Percentiles rank a stretch among this genome's conserved stretches.
phyloP scores from a whole-genome alignment of 1,140 invertebrate genomes.

The Drosophila asahinai region DNA sequence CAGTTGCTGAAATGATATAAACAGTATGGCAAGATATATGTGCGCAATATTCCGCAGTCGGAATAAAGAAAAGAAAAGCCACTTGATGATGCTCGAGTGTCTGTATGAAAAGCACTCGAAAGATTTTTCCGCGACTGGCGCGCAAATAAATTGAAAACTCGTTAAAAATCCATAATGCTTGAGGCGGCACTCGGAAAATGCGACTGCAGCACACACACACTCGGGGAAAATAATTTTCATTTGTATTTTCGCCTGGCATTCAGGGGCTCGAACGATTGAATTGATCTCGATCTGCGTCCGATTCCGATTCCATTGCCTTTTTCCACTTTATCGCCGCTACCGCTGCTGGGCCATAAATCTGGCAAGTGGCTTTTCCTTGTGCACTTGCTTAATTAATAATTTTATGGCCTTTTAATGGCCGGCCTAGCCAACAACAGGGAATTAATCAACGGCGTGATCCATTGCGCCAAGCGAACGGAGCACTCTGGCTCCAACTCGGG shows the following conservation, averaged over 20 bases:
- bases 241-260: constrained; percentile 19
- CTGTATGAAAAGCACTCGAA: constrained; percentile 83
- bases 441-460: constrained; percentile 75
- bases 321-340: constrained; percentile 50
- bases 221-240: constrained; percentile 15
- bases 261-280: constrained; percentile 3
- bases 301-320: not conserved
- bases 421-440: constrained; percentile 61
- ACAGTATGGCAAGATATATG: constrained; percentile 25
- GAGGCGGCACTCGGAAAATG: constrained; percentile 57
- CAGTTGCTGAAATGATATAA: constrained; percentile 37
- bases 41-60: constrained; percentile 21
- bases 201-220: constrained; percentile 19
- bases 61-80: constrained; percentile 53
- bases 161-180: constrained; percentile 85
- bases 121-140: constrained; percentile 70
- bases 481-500: not conserved
- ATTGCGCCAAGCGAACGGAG: constrained; percentile 30
- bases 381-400: constrained; percentile 84
- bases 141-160: constrained; percentile 84
- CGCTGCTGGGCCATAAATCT: constrained; percentile 64
- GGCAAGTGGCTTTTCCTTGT: constrained; percentile 73
- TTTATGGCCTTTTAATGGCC: constrained; percentile 84
- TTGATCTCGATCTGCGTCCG: constrained; percentile 17
- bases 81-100: constrained; percentile 82